Base-by-base conservation (phyloP, 2,113 vertebrate species). In the Myotis brandtii region DNA sequence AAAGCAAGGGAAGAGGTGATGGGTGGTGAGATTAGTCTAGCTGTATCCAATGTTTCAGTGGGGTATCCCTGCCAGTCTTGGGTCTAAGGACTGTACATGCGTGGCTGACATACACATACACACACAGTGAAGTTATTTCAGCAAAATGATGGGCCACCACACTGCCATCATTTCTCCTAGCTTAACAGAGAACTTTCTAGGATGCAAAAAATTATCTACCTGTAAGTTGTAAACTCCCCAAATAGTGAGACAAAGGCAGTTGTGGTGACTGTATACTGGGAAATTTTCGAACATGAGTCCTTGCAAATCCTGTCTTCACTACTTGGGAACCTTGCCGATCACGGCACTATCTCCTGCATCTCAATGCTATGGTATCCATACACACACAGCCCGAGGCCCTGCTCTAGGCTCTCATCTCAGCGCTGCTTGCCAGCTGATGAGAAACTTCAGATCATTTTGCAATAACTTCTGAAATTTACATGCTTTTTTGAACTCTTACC, bases 401-500 rank as follows among this genome's bases (percentile, higher is more conserved):
- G 14, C 66, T 52, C 89, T 50, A 59, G 64, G 86, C 37, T 46
- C 5, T 27, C 9, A 27, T 48, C 92, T 40, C 32, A 2, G 90
- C 20, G 27, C 25, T 13, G 46, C 43, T 52, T 86, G 86, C 81
- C 72, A 83, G 86, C 54, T 40, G 69, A 92, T 85, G 64, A 91
- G 92, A 88, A 64, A 81, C 77, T 73, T 46, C 0, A 37, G 27
- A 73, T 90, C 76, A 40, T 95, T 75, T 86, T 95, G 92, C 84
- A 94, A 13, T 77, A 70, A 88, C 52, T 90, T 86, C 73, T 85
- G 86, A 81, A 69, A 92, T 91, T 67, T 77, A 95, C 67, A 75
- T 80, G 66, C 82, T 87, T 56, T 94, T 93, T 86, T 92, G 86
- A 95, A 92, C 87, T 81, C 30, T 34, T 34, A 87, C 94, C 93